phyloP scores from a whole-genome alignment of 2,113 vertebrate species.

The Pachyramphus minor region DNA sequence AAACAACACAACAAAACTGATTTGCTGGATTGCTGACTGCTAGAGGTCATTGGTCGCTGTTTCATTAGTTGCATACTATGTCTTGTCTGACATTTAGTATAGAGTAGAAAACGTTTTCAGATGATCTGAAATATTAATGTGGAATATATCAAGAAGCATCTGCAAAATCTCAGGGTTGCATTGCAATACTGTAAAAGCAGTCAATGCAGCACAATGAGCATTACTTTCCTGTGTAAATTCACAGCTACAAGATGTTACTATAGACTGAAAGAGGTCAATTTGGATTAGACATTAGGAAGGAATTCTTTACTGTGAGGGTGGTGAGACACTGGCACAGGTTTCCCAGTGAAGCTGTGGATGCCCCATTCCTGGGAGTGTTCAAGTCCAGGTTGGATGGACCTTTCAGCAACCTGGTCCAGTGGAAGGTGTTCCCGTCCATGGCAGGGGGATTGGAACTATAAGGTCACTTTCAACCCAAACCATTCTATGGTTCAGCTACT shows the following conservation, averaged over 20 bases:
- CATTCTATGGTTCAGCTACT: not conserved
- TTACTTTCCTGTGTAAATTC: not conserved
- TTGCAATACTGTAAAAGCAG: not conserved
- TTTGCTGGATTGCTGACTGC: not conserved
- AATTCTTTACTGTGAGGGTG: not conserved
- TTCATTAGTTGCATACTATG: not conserved
- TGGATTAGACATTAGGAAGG: not conserved
- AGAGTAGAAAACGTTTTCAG: not conserved
- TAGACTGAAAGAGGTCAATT: not conserved
- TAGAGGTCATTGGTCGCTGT: not conserved
- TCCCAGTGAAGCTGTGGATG: not conserved
- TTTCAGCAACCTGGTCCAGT: not conserved
- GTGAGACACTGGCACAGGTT: not conserved
- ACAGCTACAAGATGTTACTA: not conserved
- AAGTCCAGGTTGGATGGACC: not conserved
- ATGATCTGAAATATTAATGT: not conserved
- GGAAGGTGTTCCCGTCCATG: not conserved
- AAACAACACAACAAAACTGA: no score
- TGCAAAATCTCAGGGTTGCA: not conserved
- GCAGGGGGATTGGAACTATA: not conserved
- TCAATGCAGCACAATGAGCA: not conserved
- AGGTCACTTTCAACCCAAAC: not conserved
- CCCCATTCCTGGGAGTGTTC: not conserved
- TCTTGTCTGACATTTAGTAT: not conserved
- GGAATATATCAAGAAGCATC: not conserved